phyloP scores from a whole-genome alignment of 2,113 vertebrate genomes.

The Aplodontia rufa region DNA sequence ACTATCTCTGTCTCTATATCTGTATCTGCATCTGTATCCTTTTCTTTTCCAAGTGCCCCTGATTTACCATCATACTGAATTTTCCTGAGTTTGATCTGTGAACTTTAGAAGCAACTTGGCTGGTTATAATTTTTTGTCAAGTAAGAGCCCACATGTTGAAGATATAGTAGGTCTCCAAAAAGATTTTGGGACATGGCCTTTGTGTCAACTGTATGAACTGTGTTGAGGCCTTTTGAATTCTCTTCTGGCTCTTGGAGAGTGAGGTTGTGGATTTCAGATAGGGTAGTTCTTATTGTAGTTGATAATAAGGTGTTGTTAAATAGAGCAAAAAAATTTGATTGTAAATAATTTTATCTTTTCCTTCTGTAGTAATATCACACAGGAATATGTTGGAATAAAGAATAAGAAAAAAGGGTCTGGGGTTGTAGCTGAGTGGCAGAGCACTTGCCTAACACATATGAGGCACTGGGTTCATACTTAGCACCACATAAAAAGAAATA shows the following conservation, averaged over 20 bases:
- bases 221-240: not conserved
- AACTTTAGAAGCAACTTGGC: not conserved
- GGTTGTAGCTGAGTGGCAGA: too few species aligned
- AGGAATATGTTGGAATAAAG: not conserved
- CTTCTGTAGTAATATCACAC: not conserved
- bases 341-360: not conserved
- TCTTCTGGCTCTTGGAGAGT: not conserved
- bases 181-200: not conserved
- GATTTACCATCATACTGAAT: constrained; percentile 3
- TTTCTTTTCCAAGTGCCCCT: not conserved
- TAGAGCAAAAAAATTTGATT: not conserved
- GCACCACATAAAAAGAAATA: too few species aligned
- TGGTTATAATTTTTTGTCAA: constrained; percentile 37
- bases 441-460: too few species aligned
- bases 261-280: not conserved
- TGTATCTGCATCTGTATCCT: not conserved
- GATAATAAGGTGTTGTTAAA: not conserved
- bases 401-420: too few species aligned
- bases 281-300: not conserved
- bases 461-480: too few species aligned
- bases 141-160: not conserved
- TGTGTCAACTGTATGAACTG: not conserved
- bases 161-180: not conserved
- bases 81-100: not conserved
- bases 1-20: not conserved